These are phyloP conservation scores for Torymus texanus DNA, from an alignment of 2,888 invertebrate genomes.

Conservation along the genomic window DNA sequence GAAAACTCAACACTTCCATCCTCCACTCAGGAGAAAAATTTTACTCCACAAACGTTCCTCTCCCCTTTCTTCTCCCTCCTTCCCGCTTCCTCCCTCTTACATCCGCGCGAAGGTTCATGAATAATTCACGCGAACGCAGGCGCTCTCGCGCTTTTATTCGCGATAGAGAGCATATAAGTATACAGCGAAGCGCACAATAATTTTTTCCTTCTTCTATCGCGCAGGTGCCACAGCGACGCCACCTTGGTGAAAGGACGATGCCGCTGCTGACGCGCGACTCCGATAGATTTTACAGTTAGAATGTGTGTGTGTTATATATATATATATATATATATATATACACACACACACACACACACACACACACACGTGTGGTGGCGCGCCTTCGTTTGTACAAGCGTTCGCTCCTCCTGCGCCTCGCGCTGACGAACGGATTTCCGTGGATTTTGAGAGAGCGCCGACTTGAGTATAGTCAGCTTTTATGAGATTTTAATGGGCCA, in stretches of 20 bases:
- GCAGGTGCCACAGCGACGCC: background rate
- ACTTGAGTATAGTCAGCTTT: background rate
- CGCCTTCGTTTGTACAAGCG: conserved; percentile 17
- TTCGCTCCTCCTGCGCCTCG: no score
- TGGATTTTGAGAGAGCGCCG: background rate
- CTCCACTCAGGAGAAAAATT: no score
- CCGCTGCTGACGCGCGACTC: background rate
- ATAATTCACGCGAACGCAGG: conserved; percentile 32
- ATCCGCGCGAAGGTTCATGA: conserved; percentile 15
- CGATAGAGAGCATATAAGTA: background rate
- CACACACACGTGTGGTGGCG: background rate
- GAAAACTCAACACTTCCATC: background rate
- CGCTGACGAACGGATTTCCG: background rate
- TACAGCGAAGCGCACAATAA: background rate
- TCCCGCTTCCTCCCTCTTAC: no score
- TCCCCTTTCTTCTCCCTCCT: no score
- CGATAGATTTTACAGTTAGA: conserved; percentile 43
- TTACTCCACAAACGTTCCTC: no score
- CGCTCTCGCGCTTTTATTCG: conserved; percentile 20
- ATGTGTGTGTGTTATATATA: background rate
- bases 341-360: no score
- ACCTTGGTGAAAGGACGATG: conserved; percentile 13
- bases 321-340: no score
- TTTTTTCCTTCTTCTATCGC: background rate
- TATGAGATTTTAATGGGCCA: conserved; percentile 18